A percentile compares a stretch with the other conserved stretches of the same genome.
phyloP scores from a whole-genome alignment of 2,888 invertebrate genomes.

The Pediacus dermestoides region DNA sequence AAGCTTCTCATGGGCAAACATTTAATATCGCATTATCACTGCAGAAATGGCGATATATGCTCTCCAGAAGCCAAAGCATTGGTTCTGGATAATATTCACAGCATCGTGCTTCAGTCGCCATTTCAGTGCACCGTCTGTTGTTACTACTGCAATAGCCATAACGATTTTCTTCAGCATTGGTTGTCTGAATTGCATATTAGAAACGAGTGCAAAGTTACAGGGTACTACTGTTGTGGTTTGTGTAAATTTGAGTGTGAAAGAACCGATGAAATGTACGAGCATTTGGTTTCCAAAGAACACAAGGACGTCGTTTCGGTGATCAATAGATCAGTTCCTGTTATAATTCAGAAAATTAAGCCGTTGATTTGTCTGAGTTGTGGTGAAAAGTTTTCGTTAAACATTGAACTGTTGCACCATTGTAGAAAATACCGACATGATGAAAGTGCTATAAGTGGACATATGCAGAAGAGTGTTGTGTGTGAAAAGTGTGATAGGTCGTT shows the following conservation, averaged over 20 bases:
- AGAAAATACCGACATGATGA: slow-evolving; percentile 48
- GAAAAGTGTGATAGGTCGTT: slow-evolving; percentile 58
- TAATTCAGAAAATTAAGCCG: slow-evolving; percentile 64
- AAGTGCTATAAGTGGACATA: slow-evolving; percentile 21
- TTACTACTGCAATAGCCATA: slow-evolving; percentile 77
- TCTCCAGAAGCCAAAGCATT: slow-evolving; percentile 58
- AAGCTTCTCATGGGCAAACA: slow-evolving; percentile 75
- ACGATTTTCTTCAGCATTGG: slow-evolving; percentile 72
- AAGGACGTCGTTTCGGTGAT: slow-evolving; percentile 70
- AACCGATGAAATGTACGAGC: slow-evolving; percentile 64
- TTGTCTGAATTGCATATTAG: slow-evolving; percentile 59
- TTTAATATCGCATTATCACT: slow-evolving; percentile 82
- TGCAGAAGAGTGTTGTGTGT: slow-evolving; percentile 49
- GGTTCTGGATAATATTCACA: slow-evolving; percentile 72
- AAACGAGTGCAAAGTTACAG: slow-evolving; percentile 52
- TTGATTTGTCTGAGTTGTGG: slow-evolving; percentile 66
- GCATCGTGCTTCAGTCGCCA: slow-evolving; percentile 76
- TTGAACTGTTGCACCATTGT: slow-evolving; percentile 66
- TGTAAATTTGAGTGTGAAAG: slow-evolving; percentile 67
- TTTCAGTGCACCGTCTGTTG: slow-evolving; percentile 82
- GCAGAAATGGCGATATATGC: slow-evolving; percentile 64
- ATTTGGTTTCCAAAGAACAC: slow-evolving; percentile 65
- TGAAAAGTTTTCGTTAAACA: slow-evolving; percentile 69
- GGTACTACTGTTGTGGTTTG: slow-evolving; percentile 68
- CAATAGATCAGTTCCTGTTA: slow-evolving; percentile 76